Conservation (phyloP, 2,888 invertebrate genomes). For the Electrophaes corylata region DNA sequence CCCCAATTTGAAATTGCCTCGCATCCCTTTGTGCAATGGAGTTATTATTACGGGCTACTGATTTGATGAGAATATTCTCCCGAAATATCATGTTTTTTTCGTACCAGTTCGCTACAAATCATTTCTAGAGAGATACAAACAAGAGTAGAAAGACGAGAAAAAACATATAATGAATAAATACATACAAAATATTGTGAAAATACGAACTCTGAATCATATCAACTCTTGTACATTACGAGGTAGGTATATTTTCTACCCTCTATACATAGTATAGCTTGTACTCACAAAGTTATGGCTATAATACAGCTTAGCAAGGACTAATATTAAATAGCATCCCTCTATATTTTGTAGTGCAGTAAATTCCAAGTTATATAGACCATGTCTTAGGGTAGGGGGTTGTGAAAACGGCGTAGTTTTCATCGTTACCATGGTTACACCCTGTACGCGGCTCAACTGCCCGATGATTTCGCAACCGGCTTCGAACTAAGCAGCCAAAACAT, state of each 20-base stretch:
- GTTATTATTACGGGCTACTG: constrained; percentile 75
- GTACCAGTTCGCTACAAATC: background rate
- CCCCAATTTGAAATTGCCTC: constrained; percentile 69
- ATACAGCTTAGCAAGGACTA: constrained; percentile 25
- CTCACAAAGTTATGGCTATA: constrained; percentile 22
- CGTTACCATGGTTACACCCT: constrained; percentile 78
- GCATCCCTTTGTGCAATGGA: constrained; percentile 71
- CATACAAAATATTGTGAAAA: background rate
- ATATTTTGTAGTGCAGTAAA: constrained; percentile 50
- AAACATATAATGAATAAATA: background rate
- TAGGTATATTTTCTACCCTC: background rate
- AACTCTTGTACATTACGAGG: background rate
- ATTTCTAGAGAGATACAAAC: background rate
- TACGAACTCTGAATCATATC: background rate
- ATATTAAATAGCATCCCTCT: constrained; percentile 44
- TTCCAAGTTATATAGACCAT: constrained; percentile 37
- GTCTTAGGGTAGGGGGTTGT: constrained; percentile 52
- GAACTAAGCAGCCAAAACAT: constrained; percentile 61
- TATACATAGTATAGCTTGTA: background rate
- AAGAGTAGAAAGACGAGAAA: background rate
- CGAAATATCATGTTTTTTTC: constrained; percentile 30
- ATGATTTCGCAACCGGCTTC: constrained; percentile 57
- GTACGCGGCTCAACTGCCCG: constrained; percentile 58
- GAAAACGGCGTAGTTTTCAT: constrained; percentile 76
- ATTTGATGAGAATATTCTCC: constrained; percentile 62